Percentiles rank a stretch among this genome's conserved stretches.
These are phyloP conservation scores for Dicaeum eximium DNA, from an alignment of 2,113 vertebrate genomes.

Conservation along the genomic window DNA sequence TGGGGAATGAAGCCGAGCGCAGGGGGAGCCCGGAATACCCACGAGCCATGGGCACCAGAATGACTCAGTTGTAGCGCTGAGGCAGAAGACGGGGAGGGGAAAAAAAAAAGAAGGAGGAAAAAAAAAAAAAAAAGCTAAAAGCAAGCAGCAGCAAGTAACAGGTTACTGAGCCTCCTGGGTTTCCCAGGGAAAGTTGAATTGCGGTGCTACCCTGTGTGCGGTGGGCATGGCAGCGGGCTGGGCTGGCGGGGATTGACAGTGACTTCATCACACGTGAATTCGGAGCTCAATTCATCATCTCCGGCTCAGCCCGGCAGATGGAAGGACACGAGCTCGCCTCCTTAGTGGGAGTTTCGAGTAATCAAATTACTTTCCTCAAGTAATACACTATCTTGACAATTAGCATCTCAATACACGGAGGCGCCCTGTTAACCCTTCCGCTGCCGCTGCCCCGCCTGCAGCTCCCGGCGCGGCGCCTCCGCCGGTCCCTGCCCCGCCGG, in stretches of 20 bases:
- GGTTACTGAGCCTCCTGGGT: slow-evolving; percentile 69
- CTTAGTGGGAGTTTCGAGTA: slow-evolving; percentile 23
- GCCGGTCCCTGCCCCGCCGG: background rate
- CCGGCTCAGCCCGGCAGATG: background rate
- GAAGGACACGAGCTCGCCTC: slow-evolving; percentile 14
- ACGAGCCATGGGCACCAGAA: slow-evolving; percentile 65
- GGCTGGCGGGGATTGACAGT: slow-evolving; percentile 1
- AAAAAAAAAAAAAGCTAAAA: background rate
- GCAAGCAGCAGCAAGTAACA: slow-evolving; percentile 72
- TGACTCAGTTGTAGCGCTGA: slow-evolving; percentile 73
- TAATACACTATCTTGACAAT: slow-evolving; percentile 8
- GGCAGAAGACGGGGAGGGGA: slow-evolving; percentile 36
- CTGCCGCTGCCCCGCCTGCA: background rate
- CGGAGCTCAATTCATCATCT: background rate
- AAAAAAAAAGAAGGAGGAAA: background rate
- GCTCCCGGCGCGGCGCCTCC: background rate
- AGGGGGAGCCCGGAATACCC: slow-evolving; percentile 67
- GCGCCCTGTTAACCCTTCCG: slow-evolving; percentile 9
- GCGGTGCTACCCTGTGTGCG: background rate
- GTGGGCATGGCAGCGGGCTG: slow-evolving; percentile 29
- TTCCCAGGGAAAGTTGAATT: slow-evolving; percentile 63
- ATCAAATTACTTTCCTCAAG: slow-evolving; percentile 26
- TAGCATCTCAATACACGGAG: background rate
- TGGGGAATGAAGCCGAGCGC: slow-evolving; percentile 63
- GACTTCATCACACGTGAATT: slow-evolving; percentile 15